phyloP scores from a whole-genome alignment of 1,140 invertebrate species.

The Protaetia brevitarsis region DNA sequence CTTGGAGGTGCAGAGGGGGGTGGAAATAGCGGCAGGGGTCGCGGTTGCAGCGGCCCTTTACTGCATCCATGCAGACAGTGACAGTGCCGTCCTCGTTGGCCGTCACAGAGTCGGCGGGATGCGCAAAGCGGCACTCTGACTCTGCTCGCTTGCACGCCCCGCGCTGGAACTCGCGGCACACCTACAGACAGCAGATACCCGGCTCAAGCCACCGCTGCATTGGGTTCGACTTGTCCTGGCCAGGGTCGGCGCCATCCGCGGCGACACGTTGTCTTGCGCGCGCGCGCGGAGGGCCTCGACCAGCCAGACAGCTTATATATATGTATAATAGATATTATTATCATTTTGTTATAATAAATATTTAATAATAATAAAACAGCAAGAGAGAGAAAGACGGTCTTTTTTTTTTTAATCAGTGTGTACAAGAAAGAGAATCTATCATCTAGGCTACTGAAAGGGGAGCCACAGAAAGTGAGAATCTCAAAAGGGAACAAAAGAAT shows the following conservation, averaged over 20 bases:
- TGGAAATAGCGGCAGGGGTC: conserved; percentile 97
- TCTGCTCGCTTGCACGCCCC: conserved; percentile 94
- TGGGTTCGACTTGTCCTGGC: conserved; percentile 14
- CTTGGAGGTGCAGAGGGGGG: conserved; percentile 96
- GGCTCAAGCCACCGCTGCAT: conserved; percentile 44
- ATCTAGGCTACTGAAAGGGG: too few species aligned
- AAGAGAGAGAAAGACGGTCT: too few species aligned
- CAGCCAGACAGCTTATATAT: not conserved
- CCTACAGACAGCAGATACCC: conserved; percentile 67
- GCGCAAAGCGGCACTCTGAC: conserved; percentile 95
- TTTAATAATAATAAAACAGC: too few species aligned
- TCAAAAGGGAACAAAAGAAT: too few species aligned
- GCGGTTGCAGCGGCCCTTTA: conserved; percentile 94
- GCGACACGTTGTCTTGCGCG: not conserved
- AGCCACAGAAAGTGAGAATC: too few species aligned
- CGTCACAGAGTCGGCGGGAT: conserved; percentile 90
- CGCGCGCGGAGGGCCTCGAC: not conserved
- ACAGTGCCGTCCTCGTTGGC: conserved; percentile 93
- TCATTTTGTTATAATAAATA: too few species aligned
- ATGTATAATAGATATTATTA: too few species aligned
- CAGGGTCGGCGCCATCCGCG: not conserved
- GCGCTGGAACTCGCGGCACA: conserved; percentile 97
- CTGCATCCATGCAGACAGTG: conserved; percentile 98
- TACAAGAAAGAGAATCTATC: too few species aligned
- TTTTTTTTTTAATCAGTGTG: too few species aligned